Percentiles rank a stretch among this genome's conserved stretches.
Evolutionary conservation across 2,797 vertebrate genomes (phyloP).

Genomic region (Chaetophractus vellerosus): DNA sequence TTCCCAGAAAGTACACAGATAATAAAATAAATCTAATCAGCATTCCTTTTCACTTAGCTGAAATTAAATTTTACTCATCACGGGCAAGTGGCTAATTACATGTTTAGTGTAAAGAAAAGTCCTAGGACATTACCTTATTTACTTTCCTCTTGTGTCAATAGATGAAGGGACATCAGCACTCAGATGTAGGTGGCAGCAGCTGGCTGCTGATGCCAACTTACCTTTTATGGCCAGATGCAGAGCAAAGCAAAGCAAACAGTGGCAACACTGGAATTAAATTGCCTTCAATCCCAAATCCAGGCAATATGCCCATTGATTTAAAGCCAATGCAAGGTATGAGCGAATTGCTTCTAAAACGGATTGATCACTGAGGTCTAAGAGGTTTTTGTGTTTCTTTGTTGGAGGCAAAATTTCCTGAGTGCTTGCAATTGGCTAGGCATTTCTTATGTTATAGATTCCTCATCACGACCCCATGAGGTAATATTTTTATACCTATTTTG

Average conservation of each 20-base stretch:
- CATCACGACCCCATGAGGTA: not conserved
- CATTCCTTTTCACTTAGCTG: conserved; percentile 84
- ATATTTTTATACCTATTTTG: not conserved
- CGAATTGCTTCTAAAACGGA: conserved; percentile 71
- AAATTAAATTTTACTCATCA: conserved; percentile 85
- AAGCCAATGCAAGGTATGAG: conserved; percentile 69
- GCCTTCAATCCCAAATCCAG: conserved; percentile 67
- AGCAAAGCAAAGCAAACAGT: conserved; percentile 60
- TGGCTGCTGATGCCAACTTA: conserved; percentile 57
- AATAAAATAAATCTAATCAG: conserved; percentile 86
- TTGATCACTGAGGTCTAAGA: conserved; percentile 23
- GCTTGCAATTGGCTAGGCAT: not conserved
- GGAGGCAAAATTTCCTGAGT: conserved; percentile 13
- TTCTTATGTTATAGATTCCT: not conserved
- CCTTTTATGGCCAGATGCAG: conserved; percentile 68
- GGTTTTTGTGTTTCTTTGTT: not conserved
- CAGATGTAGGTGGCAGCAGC: conserved; percentile 66
- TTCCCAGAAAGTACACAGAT: conserved; percentile 85
- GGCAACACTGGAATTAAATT: conserved; percentile 60
- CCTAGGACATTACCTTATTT: conserved; percentile 79
- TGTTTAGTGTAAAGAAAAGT: conserved; percentile 85
- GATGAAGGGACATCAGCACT: conserved; percentile 70
- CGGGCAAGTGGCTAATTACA: conserved; percentile 85
- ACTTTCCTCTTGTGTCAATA: conserved; percentile 78
- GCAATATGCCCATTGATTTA: conserved; percentile 73